These are phyloP conservation scores for Lucifuga dentata DNA, from an alignment of 2,113 vertebrate genomes.

Conservation along the genomic window DNA sequence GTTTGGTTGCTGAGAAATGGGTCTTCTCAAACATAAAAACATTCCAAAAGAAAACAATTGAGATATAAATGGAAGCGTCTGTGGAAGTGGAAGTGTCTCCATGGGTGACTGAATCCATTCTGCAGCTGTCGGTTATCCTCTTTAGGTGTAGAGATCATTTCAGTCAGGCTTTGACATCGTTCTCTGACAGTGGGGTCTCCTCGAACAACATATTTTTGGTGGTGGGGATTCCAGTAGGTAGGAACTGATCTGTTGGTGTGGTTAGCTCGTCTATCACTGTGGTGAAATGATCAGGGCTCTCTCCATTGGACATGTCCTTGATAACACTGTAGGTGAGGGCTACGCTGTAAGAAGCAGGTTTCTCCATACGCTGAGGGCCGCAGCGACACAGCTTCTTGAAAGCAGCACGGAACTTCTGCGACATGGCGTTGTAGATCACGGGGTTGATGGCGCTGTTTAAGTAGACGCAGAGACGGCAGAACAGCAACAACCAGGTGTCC, in stretches of 20 bases:
- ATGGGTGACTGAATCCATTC: slow-evolving; percentile 19
- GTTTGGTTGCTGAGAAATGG: not conserved
- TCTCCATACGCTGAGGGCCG: slow-evolving; percentile 82
- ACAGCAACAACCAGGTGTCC: slow-evolving; percentile 95
- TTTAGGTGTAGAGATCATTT: slow-evolving; percentile 1
- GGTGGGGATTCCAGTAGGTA: slow-evolving; percentile 79
- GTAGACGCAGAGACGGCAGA: slow-evolving; percentile 97
- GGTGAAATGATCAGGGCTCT: slow-evolving; percentile 88
- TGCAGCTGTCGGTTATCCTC: slow-evolving; percentile 9
- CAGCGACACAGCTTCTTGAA: slow-evolving; percentile 96
- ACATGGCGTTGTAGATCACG: slow-evolving; percentile 98
- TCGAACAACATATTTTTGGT: slow-evolving; percentile 82
- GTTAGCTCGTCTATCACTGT: slow-evolving; percentile 90
- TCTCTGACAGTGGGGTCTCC: slow-evolving; percentile 78
- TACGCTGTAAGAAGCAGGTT: slow-evolving; percentile 84
- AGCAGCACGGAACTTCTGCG: slow-evolving; percentile 95
- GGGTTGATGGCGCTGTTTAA: slow-evolving; percentile 98
- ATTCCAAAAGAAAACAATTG: slow-evolving; percentile 21
- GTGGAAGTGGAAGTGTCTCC: not conserved
- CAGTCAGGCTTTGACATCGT: slow-evolving; percentile 76
- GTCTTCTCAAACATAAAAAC: slow-evolving; percentile 2
- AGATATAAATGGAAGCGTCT: slow-evolving; percentile 15
- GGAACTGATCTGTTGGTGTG: slow-evolving; percentile 81
- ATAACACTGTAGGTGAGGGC: slow-evolving; percentile 90
- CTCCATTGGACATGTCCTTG: slow-evolving; percentile 89